A percentile compares a stretch with the other conserved stretches of the same genome.
Conservation (phyloP, 2,888 invertebrate species). For the Dolichomitus sp. region DNA sequence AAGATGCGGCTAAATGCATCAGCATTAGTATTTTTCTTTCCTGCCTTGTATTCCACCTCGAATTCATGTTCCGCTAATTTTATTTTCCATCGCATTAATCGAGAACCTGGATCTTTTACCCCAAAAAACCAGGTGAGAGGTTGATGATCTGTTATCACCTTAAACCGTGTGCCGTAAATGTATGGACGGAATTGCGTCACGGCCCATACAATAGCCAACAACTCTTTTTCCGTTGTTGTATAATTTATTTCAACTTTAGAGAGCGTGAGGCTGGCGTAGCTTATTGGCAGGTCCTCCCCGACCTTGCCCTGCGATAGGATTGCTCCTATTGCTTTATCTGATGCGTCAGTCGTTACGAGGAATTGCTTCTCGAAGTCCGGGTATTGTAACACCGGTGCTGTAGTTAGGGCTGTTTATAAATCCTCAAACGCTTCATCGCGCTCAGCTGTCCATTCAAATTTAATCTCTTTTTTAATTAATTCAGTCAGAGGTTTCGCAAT, state of each 20-base stretch:
- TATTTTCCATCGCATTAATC: conserved; percentile 74
- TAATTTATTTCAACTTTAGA: conserved; percentile 70
- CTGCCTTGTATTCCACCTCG: conserved; percentile 50
- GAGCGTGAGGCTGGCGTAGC: conserved; percentile 75
- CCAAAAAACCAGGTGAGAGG: too few species aligned
- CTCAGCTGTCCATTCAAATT: conserved; percentile 59
- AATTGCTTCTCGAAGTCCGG: conserved; percentile 77
- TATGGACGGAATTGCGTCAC: conserved; percentile 77
- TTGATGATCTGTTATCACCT: conserved; percentile 77
- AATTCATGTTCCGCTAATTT: conserved; percentile 74
- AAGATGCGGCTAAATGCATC: conserved; percentile 22
- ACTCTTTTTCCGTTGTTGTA: conserved; percentile 38
- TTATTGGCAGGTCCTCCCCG: conserved; percentile 77
- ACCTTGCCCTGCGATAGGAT: conserved; percentile 78
- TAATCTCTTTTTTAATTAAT: conserved; percentile 66
- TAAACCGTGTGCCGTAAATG: conserved; percentile 72
- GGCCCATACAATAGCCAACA: conserved; percentile 76
- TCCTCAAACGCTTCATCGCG: conserved; percentile 56
- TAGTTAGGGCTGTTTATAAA: conserved; percentile 53
- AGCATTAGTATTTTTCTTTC: conserved; percentile 12
- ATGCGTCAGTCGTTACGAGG: conserved; percentile 77
- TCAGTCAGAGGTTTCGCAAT: conserved; percentile 71
- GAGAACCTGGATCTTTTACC: too few species aligned
- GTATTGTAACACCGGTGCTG: conserved; percentile 70
- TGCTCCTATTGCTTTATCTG: conserved; percentile 75